These are phyloP conservation scores for Plotosus lineatus DNA, from an alignment of 2,113 vertebrate species.

Conservation along the genomic window DNA sequence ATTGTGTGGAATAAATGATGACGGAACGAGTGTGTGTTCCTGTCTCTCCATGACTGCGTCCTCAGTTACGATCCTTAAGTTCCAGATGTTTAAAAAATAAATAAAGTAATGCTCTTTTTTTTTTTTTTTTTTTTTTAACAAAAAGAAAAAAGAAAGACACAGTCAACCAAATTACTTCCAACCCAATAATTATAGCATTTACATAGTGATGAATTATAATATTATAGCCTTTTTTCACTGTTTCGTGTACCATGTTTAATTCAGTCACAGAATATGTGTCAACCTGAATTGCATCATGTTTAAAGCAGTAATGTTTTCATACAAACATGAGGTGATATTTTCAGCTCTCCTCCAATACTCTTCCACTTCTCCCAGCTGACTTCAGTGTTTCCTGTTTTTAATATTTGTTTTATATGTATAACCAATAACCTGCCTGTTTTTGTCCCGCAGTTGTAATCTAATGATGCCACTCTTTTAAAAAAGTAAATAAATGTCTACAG, in stretches of 20 bases:
- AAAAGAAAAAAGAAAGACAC: background rate
- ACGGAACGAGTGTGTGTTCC: slow-evolving; percentile 19
- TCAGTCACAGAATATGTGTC: background rate
- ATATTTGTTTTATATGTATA: background rate
- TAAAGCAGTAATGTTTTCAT: background rate
- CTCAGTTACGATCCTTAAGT: background rate
- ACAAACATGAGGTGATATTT: background rate
- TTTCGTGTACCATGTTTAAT: background rate
- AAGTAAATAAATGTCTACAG: background rate
- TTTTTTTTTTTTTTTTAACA: background rate
- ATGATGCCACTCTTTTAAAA: background rate
- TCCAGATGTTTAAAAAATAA: background rate
- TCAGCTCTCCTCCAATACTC: background rate
- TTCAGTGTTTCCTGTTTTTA: background rate
- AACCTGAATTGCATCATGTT: background rate
- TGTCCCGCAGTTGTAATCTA: background rate
- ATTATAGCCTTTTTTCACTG: background rate
- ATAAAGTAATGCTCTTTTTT: background rate
- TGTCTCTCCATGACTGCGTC: slow-evolving; percentile 31
- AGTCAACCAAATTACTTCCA: background rate
- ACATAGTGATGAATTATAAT: background rate
- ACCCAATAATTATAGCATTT: background rate
- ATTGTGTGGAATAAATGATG: slow-evolving; percentile 30
- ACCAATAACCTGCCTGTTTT: background rate
- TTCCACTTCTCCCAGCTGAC: background rate